Percentiles rank a stretch among this genome's conserved stretches.
Conservation (phyloP, 2,888 invertebrate genomes). For the Nematopogon swammerdamellus region DNA sequence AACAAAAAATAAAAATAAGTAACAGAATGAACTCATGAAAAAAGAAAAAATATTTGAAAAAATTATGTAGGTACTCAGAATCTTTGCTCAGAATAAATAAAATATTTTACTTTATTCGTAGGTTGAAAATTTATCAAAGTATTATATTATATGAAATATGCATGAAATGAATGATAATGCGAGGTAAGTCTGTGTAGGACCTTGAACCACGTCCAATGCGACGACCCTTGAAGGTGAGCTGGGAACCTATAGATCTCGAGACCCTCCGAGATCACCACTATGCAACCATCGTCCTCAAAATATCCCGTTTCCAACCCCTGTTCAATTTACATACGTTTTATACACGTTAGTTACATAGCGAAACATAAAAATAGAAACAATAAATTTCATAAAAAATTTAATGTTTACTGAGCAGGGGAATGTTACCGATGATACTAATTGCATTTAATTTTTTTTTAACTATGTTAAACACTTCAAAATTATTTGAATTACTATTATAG, state of each 20-base stretch:
- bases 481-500: no score
- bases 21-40: no score
- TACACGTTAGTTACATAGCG: not conserved
- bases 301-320: slow-evolving; percentile 59
- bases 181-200: no score
- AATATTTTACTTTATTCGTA: no score
- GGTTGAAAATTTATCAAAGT: no score
- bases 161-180: slow-evolving; percentile 1
- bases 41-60: no score
- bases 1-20: no score
- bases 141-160: no score
- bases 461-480: not conserved
- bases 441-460: not conserved
- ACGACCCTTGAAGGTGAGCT: slow-evolving; percentile 58
- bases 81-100: no score
- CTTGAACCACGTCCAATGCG: slow-evolving; percentile 69
- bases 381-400: not conserved
- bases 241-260: slow-evolving; percentile 62
- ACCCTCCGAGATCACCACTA: slow-evolving; percentile 62
- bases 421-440: no score
- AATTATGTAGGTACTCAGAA: no score
- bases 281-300: slow-evolving; percentile 57
- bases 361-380: slow-evolving; percentile 6
- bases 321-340: not conserved
- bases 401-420: not conserved